Evolutionary conservation across 2,888 invertebrate species (phyloP), one percentile per base, ranked within the genome.

Genomic region (Harpagoxenus sublaevis): DNA sequence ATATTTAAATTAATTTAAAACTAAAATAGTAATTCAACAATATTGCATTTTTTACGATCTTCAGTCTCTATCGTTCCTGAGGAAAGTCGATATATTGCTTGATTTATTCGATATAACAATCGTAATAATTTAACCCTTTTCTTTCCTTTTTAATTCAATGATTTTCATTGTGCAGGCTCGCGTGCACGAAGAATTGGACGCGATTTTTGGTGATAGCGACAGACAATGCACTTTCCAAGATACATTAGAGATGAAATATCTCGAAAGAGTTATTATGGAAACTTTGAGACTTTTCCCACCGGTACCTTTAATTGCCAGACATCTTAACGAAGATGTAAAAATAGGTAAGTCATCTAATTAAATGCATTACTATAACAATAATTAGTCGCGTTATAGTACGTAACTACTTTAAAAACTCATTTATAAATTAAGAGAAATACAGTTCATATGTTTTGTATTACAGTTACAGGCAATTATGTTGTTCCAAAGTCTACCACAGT

Each of bases 161-260:
- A 60, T 48, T 12, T 53, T 70, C 23, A 8, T 12, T 18, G 83
- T 91, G 51, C 88, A 96, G 95, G 96, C 97, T 87, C 97, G 97
- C 92, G 97, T 97, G 4, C 95, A 97, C 73, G 97, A 97, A 87
- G 98, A 98, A 94, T 92, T 98, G 55, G 96, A 97, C 90, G 96
- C 96, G 81, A 97, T 98, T 89, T 98, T 98, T 93, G 97, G 97
- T 55, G 97, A 97, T 90, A 97, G 97, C 0, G 96, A 97, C 92
- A 96, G 98, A 31, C 97, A 97, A 3, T 97, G 97, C 66, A 98
- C 97, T 15, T 98, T 97, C 95, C 97, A 97, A 92, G 98, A 98
- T 89, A 98, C 98, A 1, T 94, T 98, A n/a, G 97, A 98, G 94
- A 98, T 98, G 97, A 98, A 98, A 94, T 98, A 97, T 92, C 95